phyloP scores from a whole-genome alignment of 2,113 vertebrate species.

The Arizona elegans region DNA sequence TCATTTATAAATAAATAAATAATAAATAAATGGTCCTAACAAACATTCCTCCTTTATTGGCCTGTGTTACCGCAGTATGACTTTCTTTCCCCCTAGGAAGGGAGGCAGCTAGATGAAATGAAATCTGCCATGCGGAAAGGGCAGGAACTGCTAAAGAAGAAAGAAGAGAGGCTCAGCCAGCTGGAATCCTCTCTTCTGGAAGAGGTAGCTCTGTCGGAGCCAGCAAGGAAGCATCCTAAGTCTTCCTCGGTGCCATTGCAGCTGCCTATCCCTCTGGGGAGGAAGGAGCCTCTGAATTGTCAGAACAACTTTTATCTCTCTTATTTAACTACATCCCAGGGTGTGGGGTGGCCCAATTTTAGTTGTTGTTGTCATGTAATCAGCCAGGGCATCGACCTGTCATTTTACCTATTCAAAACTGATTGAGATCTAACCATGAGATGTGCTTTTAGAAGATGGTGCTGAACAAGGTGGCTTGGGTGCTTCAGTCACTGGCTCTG shows the following conservation, averaged over 20 bases:
- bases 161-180: constrained; percentile 82
- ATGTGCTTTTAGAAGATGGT: too few relatives aligned
- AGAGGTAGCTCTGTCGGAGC: constrained; percentile 68
- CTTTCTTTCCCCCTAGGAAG: constrained; percentile 69
- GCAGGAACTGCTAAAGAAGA: constrained; percentile 74
- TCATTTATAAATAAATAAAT: too few relatives aligned
- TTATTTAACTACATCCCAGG: background rate
- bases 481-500: background rate
- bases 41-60: background rate
- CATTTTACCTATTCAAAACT: background rate
- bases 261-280: background rate
- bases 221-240: background rate
- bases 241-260: background rate
- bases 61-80: accelerated
- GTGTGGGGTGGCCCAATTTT: background rate
- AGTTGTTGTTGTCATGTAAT: background rate
- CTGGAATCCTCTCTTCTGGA: constrained; percentile 80
- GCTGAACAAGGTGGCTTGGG: background rate
- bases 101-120: constrained; percentile 74
- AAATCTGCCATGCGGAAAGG: constrained; percentile 75
- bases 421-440: background rate
- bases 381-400: background rate
- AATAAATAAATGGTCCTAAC: background rate
- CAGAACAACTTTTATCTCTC: background rate
- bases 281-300: background rate